Base-by-base conservation (phyloP, 2,797 vertebrate species). In the Etheostoma perlongum region DNA sequence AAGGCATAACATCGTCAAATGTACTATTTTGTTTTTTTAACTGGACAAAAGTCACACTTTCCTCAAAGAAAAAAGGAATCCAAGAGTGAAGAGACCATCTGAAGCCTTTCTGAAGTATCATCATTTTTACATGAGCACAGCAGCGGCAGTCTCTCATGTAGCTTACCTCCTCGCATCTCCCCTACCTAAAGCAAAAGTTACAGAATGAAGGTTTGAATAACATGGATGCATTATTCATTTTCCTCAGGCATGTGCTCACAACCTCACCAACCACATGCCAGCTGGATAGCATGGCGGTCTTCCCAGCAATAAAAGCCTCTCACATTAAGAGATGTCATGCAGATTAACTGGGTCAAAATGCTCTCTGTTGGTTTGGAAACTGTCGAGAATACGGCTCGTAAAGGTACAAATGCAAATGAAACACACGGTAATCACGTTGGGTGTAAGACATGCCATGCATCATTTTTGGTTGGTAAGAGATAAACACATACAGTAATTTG, bases 271-370 rank as follows among this genome's bases (percentile, higher is more conserved):
- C 88, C 82, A 63, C 85, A 69, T 85, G 74, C 84, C 90, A 91
- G 90, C 89, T 91, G 90, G 90, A 90, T 79, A 78, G 82, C 88
- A 90, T 89, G 87, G 91, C 88, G 83, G 85, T 61, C 66, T 85
- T 91, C 88, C 90, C 84, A 40, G 85, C 85, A 78, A 78, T 86
- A 85, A 92, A 90, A 91, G 85, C 87, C 76, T 72, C 88, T 88
- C 85, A 86, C 82, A 91, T 90, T 89, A 87, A 79, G 79, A 91
- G 82, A 90, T 89, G 86, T 87, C 91, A 90, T 82, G 85, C 86
- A 89, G 89, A 91, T 92, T 87, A 93, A 93, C 79, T 92, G 89
- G 89, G 93, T 94, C 91, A 93, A 90, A 91, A 89, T 76, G 79
- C 80, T 90, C 89, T 88, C 89, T 73, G 77, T 67, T 79, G 88